Base-by-base conservation (phyloP, 1,140 invertebrate species). In the Oncopodura yosiiana region DNA sequence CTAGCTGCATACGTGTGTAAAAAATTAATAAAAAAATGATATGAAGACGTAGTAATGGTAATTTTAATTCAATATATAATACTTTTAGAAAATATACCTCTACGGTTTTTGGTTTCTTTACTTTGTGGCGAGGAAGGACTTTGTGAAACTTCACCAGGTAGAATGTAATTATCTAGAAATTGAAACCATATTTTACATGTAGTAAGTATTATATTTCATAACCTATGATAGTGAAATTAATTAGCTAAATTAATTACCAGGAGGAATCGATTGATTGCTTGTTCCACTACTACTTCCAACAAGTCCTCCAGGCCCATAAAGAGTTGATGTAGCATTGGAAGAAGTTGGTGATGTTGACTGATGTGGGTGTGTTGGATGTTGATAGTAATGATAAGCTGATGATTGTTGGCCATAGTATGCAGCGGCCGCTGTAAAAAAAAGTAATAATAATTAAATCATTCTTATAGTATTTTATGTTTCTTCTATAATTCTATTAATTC, bases 301-400 rank as follows among this genome's bases (percentile, higher is more conserved):
- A 29, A 18, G 19, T 16, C 3, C 16, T 46, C 4, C 21, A n/a
- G 14, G 23, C 9, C 8, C 23, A 12, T 4, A 9, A 29, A 14
- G 23, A 49, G 21, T 12, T 34, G 39, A 12, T 9, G 12, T 9
- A 6, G 16, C n/a, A n/a, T n/a, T 49, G 12, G 9, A 27, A 24
- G 6, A 18, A 48, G n/a, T 21, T n/a, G 12, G 12, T 14, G 38
- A 39, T 38, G 24, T 50, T 56, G 62, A 59, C 62, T 61, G 63
- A 52, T 38, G 63, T 66, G 4, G 66, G 48, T 49, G 64, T 50
- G 48, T 61, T 64, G 38, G 16, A n/a, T n/a, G n/a, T n/a, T n/a
- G n/a, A n/a, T n/a, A n/a, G n/a, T n/a, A n/a, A n/a, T n/a, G n/a
- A n/a, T n/a, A n/a, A n/a, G n/a, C n/a, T n/a, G n/a, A n/a, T n/a